Percentiles rank a stretch among this genome's conserved stretches.
These are phyloP conservation scores for Brachyptera risi DNA, from an alignment of 2,888 invertebrate genomes.

Conservation along the genomic window DNA sequence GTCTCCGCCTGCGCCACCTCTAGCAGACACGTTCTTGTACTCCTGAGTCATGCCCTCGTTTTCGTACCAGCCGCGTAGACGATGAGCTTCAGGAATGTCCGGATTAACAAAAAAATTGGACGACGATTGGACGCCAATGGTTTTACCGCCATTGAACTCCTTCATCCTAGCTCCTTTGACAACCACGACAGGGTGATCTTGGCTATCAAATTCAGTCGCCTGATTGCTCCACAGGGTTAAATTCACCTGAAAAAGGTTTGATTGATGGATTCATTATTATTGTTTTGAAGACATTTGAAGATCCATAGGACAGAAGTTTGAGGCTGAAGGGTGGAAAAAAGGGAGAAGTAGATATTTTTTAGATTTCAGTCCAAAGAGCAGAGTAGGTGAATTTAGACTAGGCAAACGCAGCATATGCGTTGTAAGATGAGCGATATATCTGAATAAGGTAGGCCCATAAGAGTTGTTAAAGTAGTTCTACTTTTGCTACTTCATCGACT, in stretches of 20 bases:
- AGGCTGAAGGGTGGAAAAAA: no score
- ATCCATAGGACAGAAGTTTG: no score
- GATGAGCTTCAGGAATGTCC: slow-evolving; percentile 81
- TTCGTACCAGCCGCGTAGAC: slow-evolving; percentile 88
- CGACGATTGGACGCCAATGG: slow-evolving; percentile 51
- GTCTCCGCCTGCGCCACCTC: slow-evolving; percentile 30
- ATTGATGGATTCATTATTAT: no score
- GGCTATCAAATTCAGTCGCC: slow-evolving; percentile 79
- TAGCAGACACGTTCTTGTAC: slow-evolving; percentile 60
- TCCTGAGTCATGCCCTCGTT: slow-evolving; percentile 64
- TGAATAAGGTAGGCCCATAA: no score
- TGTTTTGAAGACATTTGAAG: no score
- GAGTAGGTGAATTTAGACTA: no score
- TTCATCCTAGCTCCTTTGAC: slow-evolving; percentile 79
- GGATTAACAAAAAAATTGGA: slow-evolving; percentile 77
- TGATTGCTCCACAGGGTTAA: slow-evolving; percentile 89
- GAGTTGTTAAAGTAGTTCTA: no score
- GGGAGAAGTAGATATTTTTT: neutral
- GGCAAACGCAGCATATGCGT: no score
- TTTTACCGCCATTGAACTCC: slow-evolving; percentile 85
- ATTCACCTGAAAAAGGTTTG: slow-evolving; percentile 58
- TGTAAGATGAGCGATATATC: no score
- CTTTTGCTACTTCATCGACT: no score
- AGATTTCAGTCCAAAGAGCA: no score
- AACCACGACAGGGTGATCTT: slow-evolving; percentile 74